Conservation (phyloP, 2,113 vertebrate genomes). For the Vanacampus margaritifer region DNA sequence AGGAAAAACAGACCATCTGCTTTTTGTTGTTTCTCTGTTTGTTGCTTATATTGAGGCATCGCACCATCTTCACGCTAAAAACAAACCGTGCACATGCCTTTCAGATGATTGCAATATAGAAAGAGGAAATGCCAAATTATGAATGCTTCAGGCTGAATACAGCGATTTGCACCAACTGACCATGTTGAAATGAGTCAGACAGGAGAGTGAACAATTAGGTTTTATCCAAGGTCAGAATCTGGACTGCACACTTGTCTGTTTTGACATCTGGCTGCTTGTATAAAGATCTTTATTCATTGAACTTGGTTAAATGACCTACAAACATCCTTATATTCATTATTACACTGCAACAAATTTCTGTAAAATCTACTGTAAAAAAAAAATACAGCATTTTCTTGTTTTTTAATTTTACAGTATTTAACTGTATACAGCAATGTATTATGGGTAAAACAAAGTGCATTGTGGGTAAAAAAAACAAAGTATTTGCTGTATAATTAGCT, state of each 20-base stretch:
- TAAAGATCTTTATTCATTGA: background rate
- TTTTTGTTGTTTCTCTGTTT: slow-evolving; percentile 14
- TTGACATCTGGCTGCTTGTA: background rate
- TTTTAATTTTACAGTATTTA: too few species aligned
- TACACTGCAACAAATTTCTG: too few species aligned
- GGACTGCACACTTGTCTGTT: background rate
- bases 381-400: too few species aligned
- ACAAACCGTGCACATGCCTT: slow-evolving; percentile 1
- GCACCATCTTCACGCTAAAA: slow-evolving; percentile 5
- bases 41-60: slow-evolving; percentile 5
- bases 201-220: background rate
- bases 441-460: too few species aligned
- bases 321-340: background rate
- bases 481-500: too few species aligned
- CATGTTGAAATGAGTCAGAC: background rate
- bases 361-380: too few species aligned
- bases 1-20: background rate
- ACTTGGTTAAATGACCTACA: background rate
- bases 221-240: background rate
- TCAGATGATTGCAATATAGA: slow-evolving; percentile 3
- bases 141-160: slow-evolving; percentile 2
- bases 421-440: too few species aligned
- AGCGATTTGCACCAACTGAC: background rate
- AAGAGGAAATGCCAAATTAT: slow-evolving; percentile 7
- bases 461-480: too few species aligned